Conservation (phyloP, 1,140 invertebrate species). For the Drosophila funebris region DNA sequence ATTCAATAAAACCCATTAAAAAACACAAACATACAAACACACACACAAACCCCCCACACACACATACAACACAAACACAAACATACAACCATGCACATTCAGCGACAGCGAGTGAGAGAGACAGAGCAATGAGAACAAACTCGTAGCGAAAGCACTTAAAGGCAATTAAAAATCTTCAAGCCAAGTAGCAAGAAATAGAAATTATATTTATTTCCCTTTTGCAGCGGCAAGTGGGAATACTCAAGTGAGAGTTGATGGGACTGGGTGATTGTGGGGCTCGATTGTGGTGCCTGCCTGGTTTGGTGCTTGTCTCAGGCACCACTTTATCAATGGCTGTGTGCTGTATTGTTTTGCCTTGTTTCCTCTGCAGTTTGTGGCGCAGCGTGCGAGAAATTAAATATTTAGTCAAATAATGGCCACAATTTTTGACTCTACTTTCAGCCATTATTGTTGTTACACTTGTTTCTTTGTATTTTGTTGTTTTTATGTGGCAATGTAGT, state of each 20-base stretch:
- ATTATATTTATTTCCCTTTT: constrained; percentile 74
- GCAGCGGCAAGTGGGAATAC: constrained; percentile 12
- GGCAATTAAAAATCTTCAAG: constrained; percentile 80
- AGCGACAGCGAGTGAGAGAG: neutral
- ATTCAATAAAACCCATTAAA: constrained; percentile 79
- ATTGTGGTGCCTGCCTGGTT: neutral
- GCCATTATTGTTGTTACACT: constrained; percentile 20
- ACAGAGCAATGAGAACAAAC: constrained; percentile 32
- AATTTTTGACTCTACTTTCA: constrained; percentile 62
- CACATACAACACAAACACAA: constrained; percentile 13
- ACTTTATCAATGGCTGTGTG: constrained; percentile 67
- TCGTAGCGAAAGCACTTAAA: constrained; percentile 64
- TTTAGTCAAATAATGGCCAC: constrained; percentile 79
- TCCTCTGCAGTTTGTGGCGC: constrained; percentile 23
- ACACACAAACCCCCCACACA: constrained; percentile 12
- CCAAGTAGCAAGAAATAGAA: constrained; percentile 56
- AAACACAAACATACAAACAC: constrained; percentile 12
- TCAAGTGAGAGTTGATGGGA: constrained; percentile 3
- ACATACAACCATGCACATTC: constrained; percentile 15
- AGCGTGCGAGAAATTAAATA: constrained; percentile 67
- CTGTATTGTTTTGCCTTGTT: constrained; percentile 8
- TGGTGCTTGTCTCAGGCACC: constrained; percentile 31
- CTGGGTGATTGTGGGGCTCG: neutral
- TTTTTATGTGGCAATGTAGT: constrained; percentile 47
- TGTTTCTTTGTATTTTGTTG: constrained; percentile 57